These are phyloP conservation scores for Euproctis similis DNA, from an alignment of 2,888 invertebrate genomes.

Conservation along the genomic window DNA sequence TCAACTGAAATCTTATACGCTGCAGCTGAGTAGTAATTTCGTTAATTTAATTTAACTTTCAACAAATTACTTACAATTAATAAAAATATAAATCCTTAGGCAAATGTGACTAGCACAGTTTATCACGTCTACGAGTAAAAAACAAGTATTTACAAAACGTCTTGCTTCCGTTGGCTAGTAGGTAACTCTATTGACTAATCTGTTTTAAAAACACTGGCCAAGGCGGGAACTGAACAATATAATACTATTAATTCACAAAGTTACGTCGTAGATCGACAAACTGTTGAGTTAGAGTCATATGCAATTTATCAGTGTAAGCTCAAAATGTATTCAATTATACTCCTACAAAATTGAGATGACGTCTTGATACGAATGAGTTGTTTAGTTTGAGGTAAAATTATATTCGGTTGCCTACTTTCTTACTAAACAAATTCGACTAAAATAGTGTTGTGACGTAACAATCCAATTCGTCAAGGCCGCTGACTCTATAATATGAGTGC, in stretches of 20 bases:
- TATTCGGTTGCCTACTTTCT: constrained; percentile 2
- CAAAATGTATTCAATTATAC: constrained; percentile 1
- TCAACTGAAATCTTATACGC: too few relatives aligned
- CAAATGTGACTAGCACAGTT: constrained; percentile 7
- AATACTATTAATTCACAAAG: constrained; percentile 13
- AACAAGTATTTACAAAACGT: constrained; percentile 4
- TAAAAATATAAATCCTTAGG: constrained; percentile 12
- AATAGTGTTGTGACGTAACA: constrained; percentile 52
- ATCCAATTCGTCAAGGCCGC: constrained; percentile 36
- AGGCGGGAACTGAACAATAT: constrained; percentile 36
- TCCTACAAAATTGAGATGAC: not conserved
- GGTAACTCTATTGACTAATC: constrained; percentile 24
- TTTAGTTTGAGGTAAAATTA: not conserved
- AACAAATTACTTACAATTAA: not conserved
- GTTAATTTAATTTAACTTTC: too few relatives aligned
- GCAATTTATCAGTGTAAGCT: constrained; percentile 19
- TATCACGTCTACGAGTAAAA: constrained; percentile 11
- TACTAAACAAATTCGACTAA: constrained; percentile 40
- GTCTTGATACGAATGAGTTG: too few relatives aligned
- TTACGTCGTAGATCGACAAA: not conserved
- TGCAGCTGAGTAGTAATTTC: too few relatives aligned
- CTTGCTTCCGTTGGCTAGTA: constrained; percentile 9
- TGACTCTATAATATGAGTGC: not conserved
- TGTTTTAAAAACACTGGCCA: constrained; percentile 25
- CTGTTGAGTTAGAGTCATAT: constrained; percentile 3